Conservation (phyloP, 2,113 vertebrate genomes). For the Pachypanchax playfairii region DNA sequence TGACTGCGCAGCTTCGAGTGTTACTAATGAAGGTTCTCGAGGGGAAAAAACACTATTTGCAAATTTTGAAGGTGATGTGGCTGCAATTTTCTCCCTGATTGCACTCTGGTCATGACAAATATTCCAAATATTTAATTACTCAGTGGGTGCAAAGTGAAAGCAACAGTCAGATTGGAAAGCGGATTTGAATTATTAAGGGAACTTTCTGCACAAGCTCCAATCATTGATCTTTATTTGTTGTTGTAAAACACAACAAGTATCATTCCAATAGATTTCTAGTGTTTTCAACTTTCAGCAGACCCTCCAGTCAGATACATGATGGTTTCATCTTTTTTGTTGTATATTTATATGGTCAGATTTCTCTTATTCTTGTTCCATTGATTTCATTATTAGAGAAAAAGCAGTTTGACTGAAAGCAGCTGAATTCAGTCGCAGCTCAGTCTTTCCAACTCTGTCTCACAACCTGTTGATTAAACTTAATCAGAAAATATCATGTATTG, state of each 20-base stretch:
- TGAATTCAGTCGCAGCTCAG: too few species aligned
- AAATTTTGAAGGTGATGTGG: slow-evolving; percentile 61
- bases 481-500: too few species aligned
- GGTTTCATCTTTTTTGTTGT: slow-evolving; percentile 26
- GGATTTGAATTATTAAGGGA: slow-evolving; percentile 56
- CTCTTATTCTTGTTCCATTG: not conserved
- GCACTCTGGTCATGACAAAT: slow-evolving; percentile 71
- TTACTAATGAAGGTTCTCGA: slow-evolving; percentile 72
- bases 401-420: not conserved
- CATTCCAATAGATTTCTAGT: slow-evolving; percentile 7
- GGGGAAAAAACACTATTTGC: slow-evolving; percentile 72
- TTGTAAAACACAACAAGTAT: slow-evolving; percentile 32
- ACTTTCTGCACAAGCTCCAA: slow-evolving; percentile 45
- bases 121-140: slow-evolving; percentile 68
- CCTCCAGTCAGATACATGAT: not conserved
- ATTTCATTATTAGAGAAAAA: not conserved
- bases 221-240: slow-evolving; percentile 39
- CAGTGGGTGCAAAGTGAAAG: slow-evolving; percentile 27
- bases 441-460: too few species aligned
- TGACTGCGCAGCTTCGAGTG: slow-evolving; percentile 62
- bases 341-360: not conserved
- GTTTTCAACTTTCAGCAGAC: not conserved
- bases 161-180: slow-evolving; percentile 25
- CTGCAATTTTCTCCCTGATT: slow-evolving; percentile 77
- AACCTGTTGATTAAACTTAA: too few species aligned